Conservation (phyloP, 2,113 vertebrate genomes). For the Macquaria australasica region DNA sequence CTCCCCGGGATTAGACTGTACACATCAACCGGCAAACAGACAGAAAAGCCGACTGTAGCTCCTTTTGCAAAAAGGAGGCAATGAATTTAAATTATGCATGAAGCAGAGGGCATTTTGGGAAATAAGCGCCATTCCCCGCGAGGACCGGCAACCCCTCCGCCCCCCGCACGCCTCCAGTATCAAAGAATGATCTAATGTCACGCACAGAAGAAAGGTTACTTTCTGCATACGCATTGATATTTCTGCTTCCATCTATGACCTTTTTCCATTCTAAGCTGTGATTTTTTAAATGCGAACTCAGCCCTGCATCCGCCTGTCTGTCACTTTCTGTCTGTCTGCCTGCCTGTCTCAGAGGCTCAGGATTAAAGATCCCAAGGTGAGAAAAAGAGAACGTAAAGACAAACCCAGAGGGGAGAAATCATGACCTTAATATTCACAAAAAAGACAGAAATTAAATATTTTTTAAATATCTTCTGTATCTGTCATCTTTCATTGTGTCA, state of each 20-base stretch:
- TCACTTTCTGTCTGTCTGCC: conserved; percentile 17
- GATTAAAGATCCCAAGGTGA: not conserved
- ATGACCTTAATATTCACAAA: not conserved
- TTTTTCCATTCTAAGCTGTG: conserved; percentile 72
- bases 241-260: conserved; percentile 81
- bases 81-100: conserved; percentile 83
- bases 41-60: conserved; percentile 72
- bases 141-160: conserved; percentile 20
- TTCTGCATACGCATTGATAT: conserved; percentile 83
- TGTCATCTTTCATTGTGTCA: not conserved
- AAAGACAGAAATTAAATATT: fast-evolving
- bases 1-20: conserved; percentile 61
- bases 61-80: conserved; percentile 63
- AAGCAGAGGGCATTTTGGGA: conserved; percentile 77
- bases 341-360: not conserved
- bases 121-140: conserved; percentile 66
- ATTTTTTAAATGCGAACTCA: conserved; percentile 62
- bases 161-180: conserved; percentile 54
- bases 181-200: conserved; percentile 84
- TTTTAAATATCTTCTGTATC: not conserved
- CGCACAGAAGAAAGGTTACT: conserved; percentile 84
- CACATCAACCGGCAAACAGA: conserved; percentile 64
- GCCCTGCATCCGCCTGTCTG: conserved; percentile 20
- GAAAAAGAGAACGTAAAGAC: not conserved
- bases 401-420: not conserved